Evolutionary conservation across 2,797 vertebrate species (phyloP), one percentile per base, ranked within the genome.

Genomic region (Tapirus indicus): DNA sequence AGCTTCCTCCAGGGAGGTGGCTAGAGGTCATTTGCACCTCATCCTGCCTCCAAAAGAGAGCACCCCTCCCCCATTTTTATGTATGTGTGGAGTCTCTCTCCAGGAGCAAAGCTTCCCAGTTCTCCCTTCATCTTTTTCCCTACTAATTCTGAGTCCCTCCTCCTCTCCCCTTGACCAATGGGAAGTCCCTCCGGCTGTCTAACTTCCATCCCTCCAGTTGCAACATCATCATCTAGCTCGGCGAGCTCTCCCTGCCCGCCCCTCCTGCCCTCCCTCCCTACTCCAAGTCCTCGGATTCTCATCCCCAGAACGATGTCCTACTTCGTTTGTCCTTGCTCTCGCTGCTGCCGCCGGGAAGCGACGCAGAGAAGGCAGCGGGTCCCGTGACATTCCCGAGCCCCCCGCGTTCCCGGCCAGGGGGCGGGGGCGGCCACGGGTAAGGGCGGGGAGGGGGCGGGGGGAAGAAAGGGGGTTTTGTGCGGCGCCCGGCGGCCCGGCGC

Each of bases 401-500:
- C 97, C 94, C 25, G 54, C 35, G 91, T 74, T 85, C 82, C 32
- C 4, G 60, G 71, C 72, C 71, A 21, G 83, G 82, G 90, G 94
- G 88, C 75, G 91, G 97, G 84, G 90, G 88, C 23, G 60, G 92
- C 90, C 79, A 38, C 6, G 32, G 49, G 88, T 88, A 90, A 88
- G 75, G 95, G 95, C 75, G 84, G 97, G 92, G 93, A 91, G 80
- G 88, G 92, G 91, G 74, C n/a, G 69, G 90, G 93, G 91, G 91
- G 49, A 96, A 97, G 97, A 97, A 97, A 97, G 88, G 95, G 97
- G 97, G 96, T 98, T 98, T 97, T 98, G 97, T 98, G 96, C 79
- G 27, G 77, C 85, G 94, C 92, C 91, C 52, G 60, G 90, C 92
- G n/a, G 93, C 79, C 91, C 86, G 82, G 94, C 97, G 96, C 96